Percentiles rank a stretch among this genome's conserved stretches.
Conservation (phyloP, 2,797 vertebrate genomes). For the Onychomys torridus region DNA sequence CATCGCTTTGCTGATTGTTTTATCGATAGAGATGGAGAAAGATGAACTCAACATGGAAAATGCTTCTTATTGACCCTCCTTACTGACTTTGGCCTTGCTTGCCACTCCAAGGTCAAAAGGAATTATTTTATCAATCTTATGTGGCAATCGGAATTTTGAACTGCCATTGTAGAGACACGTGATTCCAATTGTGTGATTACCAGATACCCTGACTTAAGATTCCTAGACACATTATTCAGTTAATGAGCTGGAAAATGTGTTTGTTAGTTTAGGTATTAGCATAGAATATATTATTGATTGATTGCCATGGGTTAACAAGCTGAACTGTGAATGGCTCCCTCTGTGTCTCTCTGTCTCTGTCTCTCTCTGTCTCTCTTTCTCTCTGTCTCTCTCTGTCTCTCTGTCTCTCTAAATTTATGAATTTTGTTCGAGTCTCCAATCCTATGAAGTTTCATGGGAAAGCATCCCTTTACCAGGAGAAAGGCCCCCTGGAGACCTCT, state of each 20-base stretch:
- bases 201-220: constrained; percentile 17
- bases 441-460: not conserved
- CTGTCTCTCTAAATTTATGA: not conserved
- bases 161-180: not conserved
- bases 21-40: not conserved
- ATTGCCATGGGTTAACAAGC: constrained; percentile 36
- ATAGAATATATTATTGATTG: constrained; percentile 56
- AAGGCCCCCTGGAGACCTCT: not conserved
- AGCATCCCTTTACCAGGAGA: not conserved
- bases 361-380: no score
- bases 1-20: not conserved
- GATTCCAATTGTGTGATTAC: not conserved
- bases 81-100: not conserved
- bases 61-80: not conserved
- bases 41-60: not conserved
- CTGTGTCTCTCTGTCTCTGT: no score
- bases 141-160: not conserved
- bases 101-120: not conserved
- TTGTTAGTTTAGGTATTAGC: constrained; percentile 63
- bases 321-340: not conserved
- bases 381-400: no score
- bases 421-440: constrained; percentile 26
- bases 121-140: not conserved
- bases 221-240: constrained; percentile 52
- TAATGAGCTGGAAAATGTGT: constrained; percentile 68